Conservation (phyloP, 2,113 vertebrate species). For the Hyperopisus bebe region DNA sequence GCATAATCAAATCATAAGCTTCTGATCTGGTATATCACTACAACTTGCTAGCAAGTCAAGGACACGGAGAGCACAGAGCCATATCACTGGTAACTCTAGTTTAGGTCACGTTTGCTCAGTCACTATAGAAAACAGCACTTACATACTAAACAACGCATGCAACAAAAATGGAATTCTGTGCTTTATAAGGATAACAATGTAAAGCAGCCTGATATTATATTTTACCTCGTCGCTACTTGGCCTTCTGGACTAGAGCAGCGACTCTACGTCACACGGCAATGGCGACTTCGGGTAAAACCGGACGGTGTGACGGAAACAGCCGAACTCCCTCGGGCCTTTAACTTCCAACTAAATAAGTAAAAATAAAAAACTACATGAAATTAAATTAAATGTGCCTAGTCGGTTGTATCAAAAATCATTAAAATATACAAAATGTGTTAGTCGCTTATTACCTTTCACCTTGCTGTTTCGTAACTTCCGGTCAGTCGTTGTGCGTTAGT, state of each 20-base stretch:
- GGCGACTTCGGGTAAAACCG: slow-evolving; percentile 8
- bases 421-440: background rate
- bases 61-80: background rate
- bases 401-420: background rate
- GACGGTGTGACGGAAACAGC: background rate
- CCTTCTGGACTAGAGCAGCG: slow-evolving; percentile 70
- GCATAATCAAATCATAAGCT: background rate
- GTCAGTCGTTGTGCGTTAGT: background rate
- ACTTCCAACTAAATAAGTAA: background rate
- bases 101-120: background rate
- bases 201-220: background rate
- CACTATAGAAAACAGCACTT: background rate
- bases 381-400: background rate
- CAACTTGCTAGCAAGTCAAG: slow-evolving; percentile 20
- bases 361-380: background rate
- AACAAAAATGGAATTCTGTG: background rate
- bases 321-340: background rate
- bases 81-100: background rate
- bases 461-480: slow-evolving; percentile 1
- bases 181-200: background rate
- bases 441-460: slow-evolving; percentile 15
- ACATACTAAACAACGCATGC: background rate
- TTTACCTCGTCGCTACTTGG: slow-evolving; percentile 70
- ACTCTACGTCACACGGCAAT: slow-evolving; percentile 23
- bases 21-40: background rate